Evolutionary conservation across 2,888 invertebrate genomes (phyloP).

Genomic region (Calliopum simillimum): DNA sequence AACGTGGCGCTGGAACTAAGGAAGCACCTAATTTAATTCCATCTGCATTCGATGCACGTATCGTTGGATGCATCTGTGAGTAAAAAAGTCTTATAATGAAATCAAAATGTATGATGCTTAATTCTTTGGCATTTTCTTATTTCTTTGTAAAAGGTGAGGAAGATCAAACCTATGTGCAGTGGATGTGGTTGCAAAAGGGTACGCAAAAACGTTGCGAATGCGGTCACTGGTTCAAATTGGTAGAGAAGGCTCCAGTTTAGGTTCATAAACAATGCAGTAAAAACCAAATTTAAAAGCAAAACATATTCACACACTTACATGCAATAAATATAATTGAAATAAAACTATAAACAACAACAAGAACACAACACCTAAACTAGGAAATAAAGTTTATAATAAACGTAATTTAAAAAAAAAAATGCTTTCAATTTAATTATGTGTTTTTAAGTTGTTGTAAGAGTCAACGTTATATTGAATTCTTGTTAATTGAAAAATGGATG

Average conservation of each 20-base stretch:
- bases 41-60: constrained; percentile 88
- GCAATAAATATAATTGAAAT: constrained; percentile 11
- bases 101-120: background rate
- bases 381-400: constrained; percentile 34
- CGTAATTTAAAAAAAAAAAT: constrained; percentile 1
- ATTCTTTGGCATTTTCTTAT: background rate
- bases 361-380: constrained; percentile 29
- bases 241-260: constrained; percentile 81
- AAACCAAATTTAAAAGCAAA: constrained; percentile 4
- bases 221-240: constrained; percentile 96
- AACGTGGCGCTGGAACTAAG: constrained; percentile 85
- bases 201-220: constrained; percentile 93
- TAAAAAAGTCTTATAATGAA: constrained; percentile 44
- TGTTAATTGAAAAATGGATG: background rate
- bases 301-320: constrained; percentile 10
- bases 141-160: constrained; percentile 76
- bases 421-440: constrained; percentile 11
- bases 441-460: background rate
- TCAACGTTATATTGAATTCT: background rate
- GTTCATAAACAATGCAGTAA: constrained; percentile 38
- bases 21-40: constrained; percentile 90
- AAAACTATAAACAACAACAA: background rate
- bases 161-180: constrained; percentile 88
- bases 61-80: constrained; percentile 94
- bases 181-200: constrained; percentile 96